phyloP scores from a whole-genome alignment of 2,797 vertebrate species.

The Cyprinodon diabolis region DNA sequence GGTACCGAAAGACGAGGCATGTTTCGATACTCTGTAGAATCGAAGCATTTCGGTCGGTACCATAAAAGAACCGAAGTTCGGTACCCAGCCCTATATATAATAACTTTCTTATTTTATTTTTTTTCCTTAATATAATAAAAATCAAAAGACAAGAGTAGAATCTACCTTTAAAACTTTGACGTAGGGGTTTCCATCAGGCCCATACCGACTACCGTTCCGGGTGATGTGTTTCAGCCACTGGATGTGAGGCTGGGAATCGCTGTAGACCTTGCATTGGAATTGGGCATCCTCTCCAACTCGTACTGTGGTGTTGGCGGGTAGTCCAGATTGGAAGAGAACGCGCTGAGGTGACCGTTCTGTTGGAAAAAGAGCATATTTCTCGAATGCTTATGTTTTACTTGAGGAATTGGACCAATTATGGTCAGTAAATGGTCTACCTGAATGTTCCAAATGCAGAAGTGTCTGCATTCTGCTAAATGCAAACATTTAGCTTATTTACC shows the following conservation, averaged over 20 bases:
- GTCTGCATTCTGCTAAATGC: constrained; percentile 84
- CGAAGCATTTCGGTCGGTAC: no score
- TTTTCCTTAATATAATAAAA: neutral
- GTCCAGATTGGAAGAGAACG: constrained; percentile 94
- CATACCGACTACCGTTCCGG: constrained; percentile 90
- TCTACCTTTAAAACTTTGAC: constrained; percentile 94
- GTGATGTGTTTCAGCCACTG: constrained; percentile 96
- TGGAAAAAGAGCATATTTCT: no score
- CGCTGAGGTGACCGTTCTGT: constrained; percentile 93
- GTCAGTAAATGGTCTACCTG: neutral
- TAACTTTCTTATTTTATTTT: neutral
- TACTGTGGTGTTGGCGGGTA: constrained; percentile 91
- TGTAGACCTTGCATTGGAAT: constrained; percentile 98
- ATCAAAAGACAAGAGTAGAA: neutral
- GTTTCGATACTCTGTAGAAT: no score
- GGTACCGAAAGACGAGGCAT: no score
- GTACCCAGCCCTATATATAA: no score
- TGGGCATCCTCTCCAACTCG: constrained; percentile 91
- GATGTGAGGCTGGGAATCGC: constrained; percentile 95
- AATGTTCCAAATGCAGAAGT: neutral
- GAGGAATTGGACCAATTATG: neutral
- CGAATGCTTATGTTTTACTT: no score
- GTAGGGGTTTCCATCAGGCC: constrained; percentile 88
- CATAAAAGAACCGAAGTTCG: no score
- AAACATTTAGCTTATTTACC: constrained; percentile 76